These are phyloP conservation scores for Fregetta grallaria DNA, from an alignment of 2,113 vertebrate species.

Conservation along the genomic window DNA sequence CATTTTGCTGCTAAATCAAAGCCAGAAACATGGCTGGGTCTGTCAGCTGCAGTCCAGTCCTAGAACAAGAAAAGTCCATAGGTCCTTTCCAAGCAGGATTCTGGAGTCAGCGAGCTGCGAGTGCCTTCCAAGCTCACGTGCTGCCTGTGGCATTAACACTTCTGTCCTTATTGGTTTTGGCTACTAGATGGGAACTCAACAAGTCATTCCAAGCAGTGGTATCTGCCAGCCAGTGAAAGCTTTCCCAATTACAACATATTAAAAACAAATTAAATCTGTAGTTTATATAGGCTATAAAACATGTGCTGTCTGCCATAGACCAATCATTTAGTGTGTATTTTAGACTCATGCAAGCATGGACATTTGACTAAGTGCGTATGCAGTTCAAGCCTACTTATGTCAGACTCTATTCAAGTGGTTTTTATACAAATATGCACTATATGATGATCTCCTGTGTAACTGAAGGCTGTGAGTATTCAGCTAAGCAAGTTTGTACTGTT, in stretches of 20 bases:
- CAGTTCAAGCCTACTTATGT: not conserved
- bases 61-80: not conserved
- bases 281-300: not conserved
- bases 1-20: not conserved
- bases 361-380: not conserved
- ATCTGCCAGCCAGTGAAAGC: not conserved
- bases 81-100: not conserved
- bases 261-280: not conserved
- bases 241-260: not conserved
- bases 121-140: not conserved
- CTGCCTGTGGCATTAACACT: not conserved
- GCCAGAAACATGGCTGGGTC: not conserved
- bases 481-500: not conserved
- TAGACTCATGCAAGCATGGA: not conserved
- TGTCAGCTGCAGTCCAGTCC: not conserved
- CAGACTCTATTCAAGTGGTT: not conserved
- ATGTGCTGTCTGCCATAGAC: not conserved
- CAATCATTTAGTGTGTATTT: not conserved
- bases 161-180: not conserved
- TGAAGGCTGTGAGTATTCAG: not conserved
- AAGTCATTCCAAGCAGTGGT: not conserved
- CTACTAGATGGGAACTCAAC: not conserved
- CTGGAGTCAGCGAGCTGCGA: not conserved
- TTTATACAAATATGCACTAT: not conserved
- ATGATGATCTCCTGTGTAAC: not conserved